Evolutionary conservation across 2,797 vertebrate genomes (phyloP), one percentile per base, ranked within the genome.

Genomic region (Aselliscus stoliczkanus): DNA sequence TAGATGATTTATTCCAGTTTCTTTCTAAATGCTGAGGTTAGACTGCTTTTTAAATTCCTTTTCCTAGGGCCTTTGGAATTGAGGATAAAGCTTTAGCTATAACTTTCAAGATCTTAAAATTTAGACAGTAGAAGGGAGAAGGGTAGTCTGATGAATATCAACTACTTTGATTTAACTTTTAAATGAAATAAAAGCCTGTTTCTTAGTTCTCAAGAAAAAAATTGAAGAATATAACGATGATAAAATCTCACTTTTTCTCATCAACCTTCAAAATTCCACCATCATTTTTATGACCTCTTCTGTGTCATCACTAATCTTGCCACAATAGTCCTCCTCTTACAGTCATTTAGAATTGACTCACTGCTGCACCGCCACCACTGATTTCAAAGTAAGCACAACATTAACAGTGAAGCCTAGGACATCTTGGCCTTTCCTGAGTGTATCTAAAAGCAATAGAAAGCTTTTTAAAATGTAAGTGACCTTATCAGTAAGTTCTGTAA

Each of bases 391-490:
- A 79, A 62, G 75, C 75, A 42, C 15, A 64, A 37, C 18, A 64
- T 64, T 80, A 77, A 88, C 85, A 65, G 1, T 4, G 31, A 77
- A 14, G 3, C 11, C 20, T 20, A 84, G 58, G 44, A 47, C n/a
- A 88, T 52, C 15, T 0, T 7, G 80, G 72, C 17, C 85, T 93
- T 76, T 80, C 89, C 87, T 2, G 0, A 4, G 90, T 42, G 4
- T 94, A 80, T 79, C 82, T 91, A 64, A 95, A 60, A 67, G 90
- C 76, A 94, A 76, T 47, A 89, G 79, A 73, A 92, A 76, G 67
- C 87, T 82, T 94, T 97, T 93, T 17, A 13, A 94, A 95, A 96
- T 90, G 18, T 93, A 90, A 97, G 82, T 81, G 69, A 58, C 62
- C 90, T 96, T 96, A 94, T 90, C 92, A 54, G 93, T 56, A 75